Evolutionary conservation across 2,888 invertebrate species (phyloP).

Genomic region (Sericinus montela): DNA sequence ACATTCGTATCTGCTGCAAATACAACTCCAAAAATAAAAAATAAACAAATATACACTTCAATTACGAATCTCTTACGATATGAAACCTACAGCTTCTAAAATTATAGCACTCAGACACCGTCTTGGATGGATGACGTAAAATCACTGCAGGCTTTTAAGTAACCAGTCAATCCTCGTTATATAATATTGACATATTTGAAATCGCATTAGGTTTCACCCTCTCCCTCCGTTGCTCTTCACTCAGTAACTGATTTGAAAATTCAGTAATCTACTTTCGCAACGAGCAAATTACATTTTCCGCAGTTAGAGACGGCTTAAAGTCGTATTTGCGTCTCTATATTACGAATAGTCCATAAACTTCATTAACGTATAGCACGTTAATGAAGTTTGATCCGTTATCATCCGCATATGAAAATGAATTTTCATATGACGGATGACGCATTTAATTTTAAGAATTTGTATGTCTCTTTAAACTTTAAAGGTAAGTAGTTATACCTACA

Average conservation of each 20-base stretch:
- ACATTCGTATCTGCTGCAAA: no score
- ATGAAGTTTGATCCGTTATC: no score
- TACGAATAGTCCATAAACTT: not conserved
- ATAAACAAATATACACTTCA: no score
- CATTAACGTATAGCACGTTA: no score
- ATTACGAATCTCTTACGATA: not conserved
- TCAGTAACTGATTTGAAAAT: slow-evolving; percentile 9
- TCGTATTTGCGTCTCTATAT: not conserved
- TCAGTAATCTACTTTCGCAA: slow-evolving; percentile 8
- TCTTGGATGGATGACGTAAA: slow-evolving; percentile 6
- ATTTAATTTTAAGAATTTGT: no score
- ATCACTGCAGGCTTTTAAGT: slow-evolving; percentile 15
- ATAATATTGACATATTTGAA: slow-evolving; percentile 15
- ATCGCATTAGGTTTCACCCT: slow-evolving; percentile 10
- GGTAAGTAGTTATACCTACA: no score
- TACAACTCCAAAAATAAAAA: no score
- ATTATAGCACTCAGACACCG: not conserved
- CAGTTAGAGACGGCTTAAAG: not conserved
- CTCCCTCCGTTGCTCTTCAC: slow-evolving; percentile 5
- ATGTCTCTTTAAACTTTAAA: no score
- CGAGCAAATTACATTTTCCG: slow-evolving; percentile 10
- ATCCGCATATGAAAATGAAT: no score
- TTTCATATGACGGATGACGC: no score
- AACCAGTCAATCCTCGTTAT: slow-evolving; percentile 14
- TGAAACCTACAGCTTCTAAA: not conserved